phyloP scores from a whole-genome alignment of 2,113 vertebrate species.

The Paracanthobrama guichenoti region DNA sequence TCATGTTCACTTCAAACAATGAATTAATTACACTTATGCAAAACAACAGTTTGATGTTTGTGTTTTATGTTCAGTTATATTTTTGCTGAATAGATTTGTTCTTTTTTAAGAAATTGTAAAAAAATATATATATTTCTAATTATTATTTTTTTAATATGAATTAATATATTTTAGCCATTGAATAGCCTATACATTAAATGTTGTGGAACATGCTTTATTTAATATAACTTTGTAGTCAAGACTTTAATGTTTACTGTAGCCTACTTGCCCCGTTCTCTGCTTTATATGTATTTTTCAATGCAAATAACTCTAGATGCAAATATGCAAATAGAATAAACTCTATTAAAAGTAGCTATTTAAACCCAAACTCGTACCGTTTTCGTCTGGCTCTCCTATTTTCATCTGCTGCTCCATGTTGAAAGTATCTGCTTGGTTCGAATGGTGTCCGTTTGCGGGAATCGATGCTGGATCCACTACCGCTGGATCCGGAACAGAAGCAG shows the following conservation, averaged over 20 bases:
- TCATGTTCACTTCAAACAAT: neutral
- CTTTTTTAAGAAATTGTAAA: neutral
- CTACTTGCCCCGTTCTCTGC: neutral
- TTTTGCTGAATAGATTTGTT: neutral
- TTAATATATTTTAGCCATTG: neutral
- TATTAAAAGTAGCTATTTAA: neutral
- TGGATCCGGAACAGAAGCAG: conserved; percentile 61
- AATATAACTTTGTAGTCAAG: neutral
- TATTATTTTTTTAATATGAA: neutral
- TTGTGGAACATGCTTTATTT: neutral
- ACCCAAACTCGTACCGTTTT: conserved; percentile 64
- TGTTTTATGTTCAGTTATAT: neutral
- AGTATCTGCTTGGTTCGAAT: conserved; percentile 40
- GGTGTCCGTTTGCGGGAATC: conserved; percentile 5
- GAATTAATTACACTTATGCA: neutral
- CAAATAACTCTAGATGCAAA: too few species aligned
- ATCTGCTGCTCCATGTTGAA: conserved; percentile 76
- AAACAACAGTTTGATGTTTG: neutral
- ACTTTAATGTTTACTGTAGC: neutral
- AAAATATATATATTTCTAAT: neutral
- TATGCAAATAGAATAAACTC: too few species aligned
- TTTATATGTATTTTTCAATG: neutral
- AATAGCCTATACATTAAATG: neutral
- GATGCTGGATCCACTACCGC: conserved; percentile 25
- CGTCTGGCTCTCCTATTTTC: conserved; percentile 76